Evolutionary conservation across 2,797 vertebrate species (phyloP).

Genomic region (Orientallactaga sibirica): DNA sequence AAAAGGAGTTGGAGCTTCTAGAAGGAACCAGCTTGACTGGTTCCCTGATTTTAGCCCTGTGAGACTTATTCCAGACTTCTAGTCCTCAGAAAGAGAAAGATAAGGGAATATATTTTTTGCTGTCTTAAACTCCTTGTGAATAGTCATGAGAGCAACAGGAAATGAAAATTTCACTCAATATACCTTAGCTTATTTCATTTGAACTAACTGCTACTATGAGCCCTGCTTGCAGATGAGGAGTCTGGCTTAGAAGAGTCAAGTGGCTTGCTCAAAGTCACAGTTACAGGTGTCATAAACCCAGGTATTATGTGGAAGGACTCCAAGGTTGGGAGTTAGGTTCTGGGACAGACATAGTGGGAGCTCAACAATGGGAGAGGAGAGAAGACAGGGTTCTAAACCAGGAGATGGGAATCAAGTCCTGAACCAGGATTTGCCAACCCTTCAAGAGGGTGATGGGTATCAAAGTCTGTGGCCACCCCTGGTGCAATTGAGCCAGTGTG

Average conservation of each 20-base stretch:
- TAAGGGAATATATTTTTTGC: not conserved
- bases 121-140: not conserved
- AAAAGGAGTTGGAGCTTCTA: not conserved
- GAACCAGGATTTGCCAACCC: not conserved
- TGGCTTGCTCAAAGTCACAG: not conserved
- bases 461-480: not conserved
- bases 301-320: not conserved
- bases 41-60: not conserved
- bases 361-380: not conserved
- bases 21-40: not conserved
- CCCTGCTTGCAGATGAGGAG: not conserved
- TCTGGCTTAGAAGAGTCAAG: not conserved
- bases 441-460: not conserved
- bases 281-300: not conserved
- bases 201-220: not conserved
- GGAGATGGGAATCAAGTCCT: not conserved
- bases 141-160: not conserved
- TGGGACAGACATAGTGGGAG: not conserved
- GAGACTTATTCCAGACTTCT: constrained; percentile 6
- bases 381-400: not conserved
- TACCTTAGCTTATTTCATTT: not conserved
- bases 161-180: not conserved
- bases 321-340: not conserved
- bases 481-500: not conserved
- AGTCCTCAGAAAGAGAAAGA: not conserved